Base-by-base conservation (phyloP, 1,140 invertebrate species). In the Samia ricini region DNA sequence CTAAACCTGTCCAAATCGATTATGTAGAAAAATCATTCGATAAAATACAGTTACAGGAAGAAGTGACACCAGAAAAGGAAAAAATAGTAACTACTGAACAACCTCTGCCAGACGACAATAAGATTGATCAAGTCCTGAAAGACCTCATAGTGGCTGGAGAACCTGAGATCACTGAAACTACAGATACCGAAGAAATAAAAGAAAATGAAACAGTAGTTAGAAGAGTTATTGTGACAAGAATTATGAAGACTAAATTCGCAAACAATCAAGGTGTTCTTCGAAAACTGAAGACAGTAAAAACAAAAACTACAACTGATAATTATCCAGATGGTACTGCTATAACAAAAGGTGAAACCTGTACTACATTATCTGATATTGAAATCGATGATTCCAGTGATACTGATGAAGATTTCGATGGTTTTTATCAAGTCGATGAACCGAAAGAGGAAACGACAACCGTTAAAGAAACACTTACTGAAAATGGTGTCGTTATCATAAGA, bases 221-320 rank as follows among this genome's bases (percentile, higher is more conserved):
- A 63, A 64, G 78, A 66, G 72, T 60, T 21, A 79, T 79, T 20
- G 61, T 74, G 7, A 85, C 80, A 7, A 77, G 60, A 61, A 76
- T 69, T 56, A 66, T 71, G 2, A 83, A 76, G 63, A 83, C 74
- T 36, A 83, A 76, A 52, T 78, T 79, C 29, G 64, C 64, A 48
- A 75, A 85, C 63, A 68, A 56, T 29, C 60, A 72, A 59, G 74
- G 74, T 18, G 56, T 66, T 33, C 62, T 79, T 2, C 71, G 68
- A 56, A 89, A 89, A 76, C 50, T 89, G 22, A 85, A 88, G 76
- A 87, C 71, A 12, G 68, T 81, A 4, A 85, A 79, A 52, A 73
- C 79, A 57, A 67, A 83, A 20, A 81, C 81, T 50, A 85, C 81
- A 36, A 79, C 77, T 5, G 77, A 88, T 63, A 72, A 68, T 48